Base-by-base conservation (phyloP, 2,888 invertebrate genomes). In the Lottia scabra region DNA sequence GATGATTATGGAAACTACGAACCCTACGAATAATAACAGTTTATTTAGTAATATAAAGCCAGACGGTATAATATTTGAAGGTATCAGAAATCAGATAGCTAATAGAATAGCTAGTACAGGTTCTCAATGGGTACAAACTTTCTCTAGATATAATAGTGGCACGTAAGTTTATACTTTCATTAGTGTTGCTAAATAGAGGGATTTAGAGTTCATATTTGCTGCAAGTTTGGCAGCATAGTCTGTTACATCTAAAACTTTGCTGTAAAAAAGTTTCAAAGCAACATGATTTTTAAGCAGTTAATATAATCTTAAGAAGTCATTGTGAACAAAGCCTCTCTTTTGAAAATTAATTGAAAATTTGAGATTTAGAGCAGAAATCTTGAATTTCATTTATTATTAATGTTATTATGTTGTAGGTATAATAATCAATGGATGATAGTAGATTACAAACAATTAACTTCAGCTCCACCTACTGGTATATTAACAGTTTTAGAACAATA, bases 341-440 rank as follows among this genome's bases (percentile, higher is more conserved):
- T n/a, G n/a, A n/a, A n/a, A n/a, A n/a, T n/a, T n/a, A n/a, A n/a
- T n/a, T n/a, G n/a, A n/a, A n/a, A n/a, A n/a, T n/a, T n/a, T n/a
- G n/a, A n/a, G n/a, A n/a, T n/a, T n/a, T n/a, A n/a, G n/a, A n/a
- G n/a, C n/a, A n/a, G n/a, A n/a, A n/a, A n/a, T n/a, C n/a, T n/a
- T n/a, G n/a, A n/a, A n/a, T n/a, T n/a, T n/a, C n/a, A n/a, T n/a
- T n/a, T n/a, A n/a, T n/a, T 38, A 38, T 38, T 38, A 23, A 68
- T 27, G 15, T 43, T 62, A 12, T 16, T 2, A 19, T 23, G 43
- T 67, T 72, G 16, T 74, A 89, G 89, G 6, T 94, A 94, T 71
- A 94, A 94, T 87, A 95, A 95, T 85, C 95, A 96, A 87, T 97
- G 96, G 96, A 92, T 95, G 77, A 91, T 94, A 6, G 91, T 95